Base-by-base conservation (phyloP, 2,113 vertebrate species). In the Pachycephala philippinensis region DNA sequence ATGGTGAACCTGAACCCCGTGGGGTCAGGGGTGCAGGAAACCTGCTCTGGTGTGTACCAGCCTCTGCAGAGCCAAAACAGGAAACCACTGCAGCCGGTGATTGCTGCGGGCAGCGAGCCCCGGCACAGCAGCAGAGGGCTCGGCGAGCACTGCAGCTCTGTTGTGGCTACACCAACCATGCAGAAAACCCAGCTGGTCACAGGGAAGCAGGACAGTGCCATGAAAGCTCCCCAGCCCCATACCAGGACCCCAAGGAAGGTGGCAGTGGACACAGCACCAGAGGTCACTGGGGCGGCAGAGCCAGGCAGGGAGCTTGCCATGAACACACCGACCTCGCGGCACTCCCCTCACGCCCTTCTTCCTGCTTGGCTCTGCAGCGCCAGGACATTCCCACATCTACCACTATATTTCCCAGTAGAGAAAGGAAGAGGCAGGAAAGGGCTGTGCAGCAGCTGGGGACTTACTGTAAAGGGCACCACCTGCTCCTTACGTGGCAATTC, bases 391-490 rank as follows among this genome's bases (percentile, higher is more conserved):
- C 75, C 82, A 82, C 86, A 87, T 86, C 83, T 40, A 37, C 33
- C 7, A 4, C 31, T 1, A 11, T 30, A 0, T 40, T 92, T 95
- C 89, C 86, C 82, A 69, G 23, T 66, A 87, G 23, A 84, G n/a
- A n/a, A n/a, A n/a, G n/a, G n/a, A n/a, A n/a, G n/a, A 84, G 77
- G 91, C 68, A 91, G 88, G 92, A 87, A 80, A 76, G 42, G 95
- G 70, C 80, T 50, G 37, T 47, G 75, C 90, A 45, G 87, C 56
- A 53, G 96, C 95, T 35, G 97, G 95, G 95, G 86, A 91, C 79
- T 97, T 97, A 97, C 97, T 93, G 97, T 97, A 97, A 98, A 93
- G 82, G 89, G 82, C 95, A 87, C 96, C 96, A 93, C 79, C 95
- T 97, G 94, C 94, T 96, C 95, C 95, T 93, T 93, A 92, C 93